A percentile compares a stretch with the other conserved stretches of the same genome.
These are phyloP conservation scores for Remorina albescens DNA, from an alignment of 2,797 vertebrate genomes.

Conservation along the genomic window DNA sequence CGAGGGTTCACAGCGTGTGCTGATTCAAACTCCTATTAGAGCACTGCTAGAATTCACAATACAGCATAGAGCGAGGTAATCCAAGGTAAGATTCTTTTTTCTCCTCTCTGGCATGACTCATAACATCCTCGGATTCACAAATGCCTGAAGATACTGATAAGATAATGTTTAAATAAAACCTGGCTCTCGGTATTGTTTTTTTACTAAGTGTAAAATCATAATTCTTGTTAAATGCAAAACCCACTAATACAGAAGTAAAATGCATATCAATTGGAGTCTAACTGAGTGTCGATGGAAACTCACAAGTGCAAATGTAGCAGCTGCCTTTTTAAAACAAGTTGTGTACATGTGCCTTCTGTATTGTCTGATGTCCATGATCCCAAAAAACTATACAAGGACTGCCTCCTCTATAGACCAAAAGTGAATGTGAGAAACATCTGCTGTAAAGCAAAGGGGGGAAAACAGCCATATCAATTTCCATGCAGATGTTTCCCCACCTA, in stretches of 20 bases:
- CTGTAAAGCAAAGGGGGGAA: conserved; percentile 30
- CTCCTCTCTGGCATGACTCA: conserved; percentile 51
- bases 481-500: conserved; percentile 40
- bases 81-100: conserved; percentile 80
- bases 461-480: conserved; percentile 50
- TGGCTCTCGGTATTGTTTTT: background rate
- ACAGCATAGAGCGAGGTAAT: conserved; percentile 55
- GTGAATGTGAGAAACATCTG: conserved; percentile 65
- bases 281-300: background rate
- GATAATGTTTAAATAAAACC: conserved; percentile 12
- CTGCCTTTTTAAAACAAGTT: conserved; percentile 15
- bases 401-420: conserved; percentile 28
- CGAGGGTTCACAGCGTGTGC: conserved; percentile 60
- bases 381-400: conserved; percentile 28
- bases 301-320: conserved; percentile 17
- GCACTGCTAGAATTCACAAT: conserved; percentile 45
- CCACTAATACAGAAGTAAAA: background rate
- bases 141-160: conserved; percentile 36
- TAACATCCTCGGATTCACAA: conserved; percentile 30
- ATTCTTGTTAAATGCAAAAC: conserved; percentile 9
- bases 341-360: background rate
- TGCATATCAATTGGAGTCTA: background rate
- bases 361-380: conserved; percentile 24
- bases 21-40: conserved; percentile 61
- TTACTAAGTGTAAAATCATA: background rate